These are phyloP conservation scores for Ictalurus furcatus DNA, from an alignment of 2,113 vertebrate species.

Conservation along the genomic window DNA sequence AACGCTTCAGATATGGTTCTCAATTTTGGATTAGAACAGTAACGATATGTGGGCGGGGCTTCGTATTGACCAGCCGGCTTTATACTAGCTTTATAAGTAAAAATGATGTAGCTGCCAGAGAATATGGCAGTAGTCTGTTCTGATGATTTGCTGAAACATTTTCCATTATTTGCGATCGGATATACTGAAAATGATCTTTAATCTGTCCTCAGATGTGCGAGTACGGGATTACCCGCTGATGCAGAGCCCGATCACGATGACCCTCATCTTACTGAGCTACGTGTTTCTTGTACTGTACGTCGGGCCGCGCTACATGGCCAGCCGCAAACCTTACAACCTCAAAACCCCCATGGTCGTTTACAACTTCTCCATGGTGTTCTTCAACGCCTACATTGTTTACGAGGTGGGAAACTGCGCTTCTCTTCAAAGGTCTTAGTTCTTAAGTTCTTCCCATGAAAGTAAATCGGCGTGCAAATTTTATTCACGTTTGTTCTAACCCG, in stretches of 20 bases:
- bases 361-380: conserved; percentile 87
- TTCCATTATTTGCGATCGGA: not conserved
- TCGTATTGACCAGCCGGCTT: not conserved
- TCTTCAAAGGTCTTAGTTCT: not conserved
- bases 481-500: not conserved
- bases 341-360: conserved; percentile 89
- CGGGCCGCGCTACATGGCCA: conserved; percentile 91
- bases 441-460: not conserved
- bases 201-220: conserved; percentile 77
- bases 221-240: conserved; percentile 86
- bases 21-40: not conserved
- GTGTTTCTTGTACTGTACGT: conserved; percentile 81
- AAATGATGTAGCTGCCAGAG: not conserved
- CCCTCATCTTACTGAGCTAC: conserved; percentile 82
- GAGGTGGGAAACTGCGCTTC: conserved; percentile 77
- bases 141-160: not conserved
- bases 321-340: conserved; percentile 87
- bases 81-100: not conserved
- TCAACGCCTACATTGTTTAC: conserved; percentile 90
- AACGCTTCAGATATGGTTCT: not conserved
- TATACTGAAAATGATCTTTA: not conserved
- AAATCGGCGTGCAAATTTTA: not conserved
- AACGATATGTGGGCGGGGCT: not conserved
- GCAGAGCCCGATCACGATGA: conserved; percentile 82
- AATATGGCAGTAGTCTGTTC: not conserved